A percentile compares a stretch with the other conserved stretches of the same genome.
These are phyloP conservation scores for Drosophila ezoana DNA, from an alignment of 2,888 invertebrate species.

Conservation along the genomic window DNA sequence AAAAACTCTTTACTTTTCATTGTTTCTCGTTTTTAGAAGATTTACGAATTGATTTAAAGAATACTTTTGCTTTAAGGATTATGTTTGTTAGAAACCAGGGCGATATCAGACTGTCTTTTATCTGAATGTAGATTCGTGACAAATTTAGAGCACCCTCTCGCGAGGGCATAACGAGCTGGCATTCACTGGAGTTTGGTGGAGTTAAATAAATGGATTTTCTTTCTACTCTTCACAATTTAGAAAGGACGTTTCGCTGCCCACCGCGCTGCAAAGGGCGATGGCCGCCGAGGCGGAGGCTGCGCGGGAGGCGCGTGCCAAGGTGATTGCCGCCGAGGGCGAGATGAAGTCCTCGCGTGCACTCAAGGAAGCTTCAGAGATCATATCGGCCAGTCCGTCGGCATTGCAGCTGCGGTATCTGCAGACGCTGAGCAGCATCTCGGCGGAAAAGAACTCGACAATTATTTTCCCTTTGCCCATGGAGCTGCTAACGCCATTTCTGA, in stretches of 20 bases:
- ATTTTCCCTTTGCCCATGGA: conserved; percentile 97
- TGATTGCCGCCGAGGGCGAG: conserved; percentile 93
- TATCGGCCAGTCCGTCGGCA: conserved; percentile 90
- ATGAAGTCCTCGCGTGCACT: conserved; percentile 92
- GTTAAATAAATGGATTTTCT: background rate
- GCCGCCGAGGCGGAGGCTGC: conserved; percentile 93
- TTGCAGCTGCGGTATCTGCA: conserved; percentile 92
- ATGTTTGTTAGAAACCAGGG: no score
- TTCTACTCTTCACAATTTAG: conserved; percentile 82
- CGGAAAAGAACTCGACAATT: conserved; percentile 97
- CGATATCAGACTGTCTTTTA: no score
- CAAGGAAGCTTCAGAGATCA: conserved; percentile 93
- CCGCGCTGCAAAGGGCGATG: conserved; percentile 92
- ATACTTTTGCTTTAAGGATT: no score
- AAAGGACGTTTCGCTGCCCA: conserved; percentile 92
- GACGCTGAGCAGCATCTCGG: conserved; percentile 95
- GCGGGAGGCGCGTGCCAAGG: conserved; percentile 87
- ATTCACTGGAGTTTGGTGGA: no score
- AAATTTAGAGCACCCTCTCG: no score
- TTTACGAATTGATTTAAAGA: no score
- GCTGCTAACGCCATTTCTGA: conserved; percentile 86
- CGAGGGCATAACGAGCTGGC: no score
- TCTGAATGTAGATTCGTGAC: no score
- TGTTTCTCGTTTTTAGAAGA: no score
- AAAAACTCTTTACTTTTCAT: no score